Base-by-base conservation (phyloP, 2,888 invertebrate species). In the Pomacea canaliculata region DNA sequence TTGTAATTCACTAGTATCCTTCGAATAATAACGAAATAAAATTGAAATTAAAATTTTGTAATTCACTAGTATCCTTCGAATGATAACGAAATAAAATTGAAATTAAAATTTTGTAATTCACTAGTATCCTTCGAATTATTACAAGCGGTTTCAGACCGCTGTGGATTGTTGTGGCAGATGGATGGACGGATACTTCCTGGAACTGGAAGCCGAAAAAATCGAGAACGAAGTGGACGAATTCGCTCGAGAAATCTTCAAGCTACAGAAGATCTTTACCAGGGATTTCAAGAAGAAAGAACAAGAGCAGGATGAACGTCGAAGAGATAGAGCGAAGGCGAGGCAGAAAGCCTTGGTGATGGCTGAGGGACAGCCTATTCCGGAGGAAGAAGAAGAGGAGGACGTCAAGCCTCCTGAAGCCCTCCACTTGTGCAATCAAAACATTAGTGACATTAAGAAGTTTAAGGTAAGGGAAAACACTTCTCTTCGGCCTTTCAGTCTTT, bases 171-270 rank as follows among this genome's bases (percentile, higher is more conserved):
- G 37, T 37, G 37, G 1, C 51, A 91, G 96, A 13, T 98, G 97
- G 96, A 94, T 96, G 93, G 96, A 97, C 90, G 98, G 98, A 0
- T 94, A 95, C 2, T 98, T 98, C 91, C 94, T 96, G 89, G 96
- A 96, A 88, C 92, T 97, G 80, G 94, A 95, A 85, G 94, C 95
- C 10, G 92, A 93, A 75, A 92, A 93, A 82, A 95, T 97, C 74
- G 97, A 97, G 89, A 92, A 92, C 77, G 94, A 94, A 81, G 94
- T 96, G 1, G 96, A 96, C 70, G 95, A 95, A 84, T 95, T 88
- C 82, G 86, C 80, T 83, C 60, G 78, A 84, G 96, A 96, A 83
- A 94, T 97, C 83, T 92, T 94, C 80, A 95, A 95, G 90, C 93
- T 94, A 12, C 95, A 95, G 81, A 97, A 97, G 90, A 93, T 93